Base-by-base conservation (phyloP, 2,797 vertebrate species). In the Mus caroli region DNA sequence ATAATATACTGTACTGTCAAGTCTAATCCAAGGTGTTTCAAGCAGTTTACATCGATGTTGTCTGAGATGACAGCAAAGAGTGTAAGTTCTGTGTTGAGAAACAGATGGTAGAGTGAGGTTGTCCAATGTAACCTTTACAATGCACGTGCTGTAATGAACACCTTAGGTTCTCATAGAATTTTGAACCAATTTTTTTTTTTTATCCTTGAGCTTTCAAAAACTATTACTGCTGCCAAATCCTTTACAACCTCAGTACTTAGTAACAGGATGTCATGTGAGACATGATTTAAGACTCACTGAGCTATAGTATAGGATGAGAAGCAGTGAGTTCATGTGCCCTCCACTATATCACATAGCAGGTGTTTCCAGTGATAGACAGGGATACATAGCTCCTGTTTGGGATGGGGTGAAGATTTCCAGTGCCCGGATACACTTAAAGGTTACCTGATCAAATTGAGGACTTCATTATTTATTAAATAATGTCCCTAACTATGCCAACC, bases 381-480 rank as follows among this genome's bases (percentile, higher is more conserved):
- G 40, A 79, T 26, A 69, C 1, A 2, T 83, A 54, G 58, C 3
- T 64, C 91, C 22, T 87, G 31, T n/a, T 12, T 91, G 83, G 78
- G 54, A 4, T 52, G 58, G 52, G 34, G 37, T 89, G 31, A 17
- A 79, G 62, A 52, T 85, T 95, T 89, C 58, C 28, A 62, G 87
- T 77, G 58, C 3, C 58, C 19, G 88, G 10, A 86, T 90, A 58
- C 89, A 76, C 20, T 75, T 78, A 84, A 78, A 88, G n/a, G 64
- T 83, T 28, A 87, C 60, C 46, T 95, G 22, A 87, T 12, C 11
- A 43, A 37, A 64, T 14, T 50, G 46, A 93, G 34, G 64, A 86
- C 19, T 73, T 92, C 14, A 84, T 92, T 77, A 82, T 94, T 92
- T 94, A 94, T 92, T 82, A 94, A 86, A 31, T 79, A n/a, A 54